These are phyloP conservation scores for Chroicocephalus ridibundus DNA, from an alignment of 2,113 vertebrate species.

Conservation along the genomic window DNA sequence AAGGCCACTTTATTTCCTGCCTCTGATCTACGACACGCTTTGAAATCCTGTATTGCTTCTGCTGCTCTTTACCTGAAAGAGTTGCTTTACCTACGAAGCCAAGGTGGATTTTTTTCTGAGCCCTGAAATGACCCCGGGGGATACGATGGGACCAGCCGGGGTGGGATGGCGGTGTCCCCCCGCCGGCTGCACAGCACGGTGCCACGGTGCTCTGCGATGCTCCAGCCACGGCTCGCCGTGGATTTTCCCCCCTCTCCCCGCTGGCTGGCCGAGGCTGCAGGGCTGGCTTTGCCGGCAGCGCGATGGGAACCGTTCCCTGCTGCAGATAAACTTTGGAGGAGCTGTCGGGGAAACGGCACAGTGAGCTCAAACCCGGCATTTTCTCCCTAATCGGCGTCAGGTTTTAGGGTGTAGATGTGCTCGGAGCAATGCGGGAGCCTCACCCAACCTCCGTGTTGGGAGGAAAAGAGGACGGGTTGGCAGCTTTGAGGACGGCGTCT, in stretches of 20 bases:
- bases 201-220: not conserved
- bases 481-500: not conserved
- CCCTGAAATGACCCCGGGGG: not conserved
- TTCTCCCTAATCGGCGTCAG: fast-evolving
- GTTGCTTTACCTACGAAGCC: not conserved
- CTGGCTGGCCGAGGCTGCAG: not conserved
- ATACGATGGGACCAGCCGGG: fast-evolving
- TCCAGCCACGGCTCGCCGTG: fast-evolving
- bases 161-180: not conserved
- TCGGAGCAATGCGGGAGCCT: not conserved
- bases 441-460: not conserved
- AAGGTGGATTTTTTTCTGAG: not conserved
- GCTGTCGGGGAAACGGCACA: fast-evolving
- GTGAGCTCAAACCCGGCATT: fast-evolving
- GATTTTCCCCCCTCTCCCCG: not conserved
- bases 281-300: fast-evolving
- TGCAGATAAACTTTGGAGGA: not conserved
- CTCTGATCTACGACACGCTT: not conserved
- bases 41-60: not conserved
- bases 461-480: not conserved
- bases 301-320: fast-evolving
- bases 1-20: constrained; percentile 18
- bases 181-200: fast-evolving
- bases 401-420: not conserved
- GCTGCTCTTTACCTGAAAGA: not conserved